These are phyloP conservation scores for Heliconius hermathena DNA, from an alignment of 1,140 invertebrate species.

Conservation along the genomic window DNA sequence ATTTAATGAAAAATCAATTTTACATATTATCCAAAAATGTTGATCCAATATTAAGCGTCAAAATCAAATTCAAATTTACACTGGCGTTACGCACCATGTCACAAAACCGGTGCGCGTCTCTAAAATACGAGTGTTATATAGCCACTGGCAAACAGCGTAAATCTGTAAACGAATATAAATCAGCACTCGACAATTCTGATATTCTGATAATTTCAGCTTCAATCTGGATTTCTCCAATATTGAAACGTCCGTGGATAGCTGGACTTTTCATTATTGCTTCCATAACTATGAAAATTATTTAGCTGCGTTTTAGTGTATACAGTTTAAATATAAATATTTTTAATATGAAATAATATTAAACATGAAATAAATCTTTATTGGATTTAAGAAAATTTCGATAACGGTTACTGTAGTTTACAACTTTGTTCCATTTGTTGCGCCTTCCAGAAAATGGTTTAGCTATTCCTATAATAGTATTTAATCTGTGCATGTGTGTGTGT, in stretches of 20 bases:
- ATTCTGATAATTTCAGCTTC: background rate
- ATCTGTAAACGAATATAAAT: slow-evolving; percentile 32
- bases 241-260: background rate
- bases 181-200: slow-evolving; percentile 8
- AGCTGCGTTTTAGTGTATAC: background rate
- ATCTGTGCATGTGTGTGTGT: too few species aligned
- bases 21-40: background rate
- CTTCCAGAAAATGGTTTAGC: too few species aligned
- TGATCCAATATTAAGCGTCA: background rate
- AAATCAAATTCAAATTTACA: background rate
- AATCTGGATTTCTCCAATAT: slow-evolving; percentile 8
- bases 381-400: too few species aligned
- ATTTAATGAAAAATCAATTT: too few species aligned
- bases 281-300: background rate
- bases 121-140: slow-evolving; percentile 22
- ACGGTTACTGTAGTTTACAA: too few species aligned
- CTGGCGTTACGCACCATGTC: background rate
- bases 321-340: too few species aligned
- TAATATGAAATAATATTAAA: too few species aligned
- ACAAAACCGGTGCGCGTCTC: slow-evolving; percentile 19
- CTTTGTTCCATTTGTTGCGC: too few species aligned
- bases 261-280: background rate
- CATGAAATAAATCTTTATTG: too few species aligned
- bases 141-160: slow-evolving; percentile 26
- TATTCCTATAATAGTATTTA: too few species aligned